Conservation (phyloP, 23 tunicate genomes). For the Trididemnum nubilum region DNA sequence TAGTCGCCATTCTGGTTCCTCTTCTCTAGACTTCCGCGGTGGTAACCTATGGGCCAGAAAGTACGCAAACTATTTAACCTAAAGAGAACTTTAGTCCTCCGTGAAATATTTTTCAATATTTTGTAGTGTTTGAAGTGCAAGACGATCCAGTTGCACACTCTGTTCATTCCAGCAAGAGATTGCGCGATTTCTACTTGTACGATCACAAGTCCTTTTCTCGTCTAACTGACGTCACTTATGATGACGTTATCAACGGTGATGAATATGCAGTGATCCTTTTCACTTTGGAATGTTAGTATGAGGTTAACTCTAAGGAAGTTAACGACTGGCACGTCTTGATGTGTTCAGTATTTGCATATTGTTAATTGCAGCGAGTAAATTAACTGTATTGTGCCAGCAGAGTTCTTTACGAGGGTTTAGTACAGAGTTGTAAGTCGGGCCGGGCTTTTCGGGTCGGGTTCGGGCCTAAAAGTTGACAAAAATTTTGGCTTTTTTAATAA, state of each 20-base stretch:
- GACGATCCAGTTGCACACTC: slow-evolving; percentile 76
- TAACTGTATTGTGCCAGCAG: too few relatives aligned
- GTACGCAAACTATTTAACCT: too few relatives aligned
- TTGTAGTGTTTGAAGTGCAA: slow-evolving; percentile 22
- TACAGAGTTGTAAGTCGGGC: too few relatives aligned
- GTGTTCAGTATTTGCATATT: not conserved
- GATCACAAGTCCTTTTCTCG: slow-evolving; percentile 54
- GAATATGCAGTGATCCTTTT: slow-evolving; percentile 65
- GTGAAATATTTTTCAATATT: not conserved
- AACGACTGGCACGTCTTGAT: not conserved
- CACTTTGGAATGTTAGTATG: slow-evolving; percentile 74
- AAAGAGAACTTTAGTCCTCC: too few relatives aligned
- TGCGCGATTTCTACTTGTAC: slow-evolving; percentile 54
- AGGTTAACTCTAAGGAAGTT: not conserved
- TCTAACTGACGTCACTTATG: slow-evolving; percentile 70
- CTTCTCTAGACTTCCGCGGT: too few relatives aligned
- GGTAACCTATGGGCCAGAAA: too few relatives aligned
- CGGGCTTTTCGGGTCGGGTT: too few relatives aligned
- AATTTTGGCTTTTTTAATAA: too few relatives aligned
- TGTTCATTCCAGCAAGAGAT: slow-evolving; percentile 36
- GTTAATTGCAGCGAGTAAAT: not conserved
- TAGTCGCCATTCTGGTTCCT: too few relatives aligned
- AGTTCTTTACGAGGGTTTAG: too few relatives aligned
- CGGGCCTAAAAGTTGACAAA: too few relatives aligned
- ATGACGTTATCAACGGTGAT: slow-evolving; percentile 43